phyloP scores from a whole-genome alignment of 1,140 invertebrate genomes.

The Bombyx mandarina region DNA sequence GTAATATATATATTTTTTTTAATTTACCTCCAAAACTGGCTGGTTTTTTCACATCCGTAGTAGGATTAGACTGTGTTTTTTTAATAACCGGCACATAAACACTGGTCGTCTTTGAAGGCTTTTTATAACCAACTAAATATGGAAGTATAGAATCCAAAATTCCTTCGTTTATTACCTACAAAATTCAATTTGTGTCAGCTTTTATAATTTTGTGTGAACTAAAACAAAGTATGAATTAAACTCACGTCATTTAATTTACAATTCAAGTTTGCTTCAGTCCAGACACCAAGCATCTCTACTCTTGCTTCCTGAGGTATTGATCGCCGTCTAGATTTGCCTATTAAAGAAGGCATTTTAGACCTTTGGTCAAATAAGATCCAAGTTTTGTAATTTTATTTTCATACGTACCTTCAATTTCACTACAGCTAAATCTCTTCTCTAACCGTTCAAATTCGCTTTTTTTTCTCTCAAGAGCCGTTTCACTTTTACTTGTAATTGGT shows the following conservation, averaged over 20 bases:
- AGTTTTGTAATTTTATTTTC: neutral
- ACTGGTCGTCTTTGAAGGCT: conserved; percentile 60
- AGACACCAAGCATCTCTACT: conserved; percentile 62
- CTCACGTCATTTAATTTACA: conserved; percentile 62
- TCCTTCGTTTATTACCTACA: conserved; percentile 81
- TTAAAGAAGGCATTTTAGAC: conserved; percentile 6
- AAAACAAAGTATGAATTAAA: conserved; percentile 2
- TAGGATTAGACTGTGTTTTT: conserved; percentile 45
- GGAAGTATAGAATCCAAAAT: conserved; percentile 83
- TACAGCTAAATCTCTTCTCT: conserved; percentile 50
- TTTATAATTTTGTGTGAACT: conserved; percentile 2
- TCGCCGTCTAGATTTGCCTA: conserved; percentile 31
- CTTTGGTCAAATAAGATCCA: neutral
- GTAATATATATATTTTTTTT: neutral
- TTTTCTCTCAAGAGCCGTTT: conserved; percentile 40
- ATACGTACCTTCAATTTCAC: conserved; percentile 48
- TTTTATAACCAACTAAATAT: conserved; percentile 73
- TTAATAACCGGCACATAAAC: conserved; percentile 72
- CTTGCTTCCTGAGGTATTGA: conserved; percentile 37
- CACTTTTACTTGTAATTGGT: conserved; percentile 47
- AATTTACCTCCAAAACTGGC: conserved; percentile 60
- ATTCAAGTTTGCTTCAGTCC: conserved; percentile 63
- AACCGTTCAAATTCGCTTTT: conserved; percentile 24
- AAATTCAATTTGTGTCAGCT: conserved; percentile 32
- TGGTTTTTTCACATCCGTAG: conserved; percentile 67